Evolutionary conservation across 2,797 vertebrate genomes (phyloP), one percentile per base, ranked within the genome.

Genomic region (Helicolenus hilgendorfi): DNA sequence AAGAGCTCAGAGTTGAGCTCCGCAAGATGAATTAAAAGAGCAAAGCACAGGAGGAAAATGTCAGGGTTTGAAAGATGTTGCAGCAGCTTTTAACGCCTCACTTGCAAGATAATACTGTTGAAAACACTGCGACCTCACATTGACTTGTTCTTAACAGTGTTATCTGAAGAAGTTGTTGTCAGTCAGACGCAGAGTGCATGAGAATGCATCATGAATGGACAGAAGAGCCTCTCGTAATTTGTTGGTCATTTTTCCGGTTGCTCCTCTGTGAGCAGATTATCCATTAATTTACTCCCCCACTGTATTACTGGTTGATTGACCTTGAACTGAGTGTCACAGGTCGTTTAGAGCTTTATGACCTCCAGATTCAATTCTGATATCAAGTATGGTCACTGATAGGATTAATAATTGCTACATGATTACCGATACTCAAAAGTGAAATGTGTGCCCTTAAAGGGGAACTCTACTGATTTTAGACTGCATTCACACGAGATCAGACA

Each of bases 251-350:
- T 26, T 29, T 76, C 38, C 71, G 38, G 72, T 69, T 26, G 27
- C 59, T 49, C 26, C 13, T 70, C 33, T 79, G 58, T 77, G 73
- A 74, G 22, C 33, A 27, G 71, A 45, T 89, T 87, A 70, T 6
- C 85, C 45, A 91, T 94, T 85, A 84, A 93, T 84, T 81, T 9
- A 8, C 18, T 70, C 11, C 24, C 36, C 3, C 41, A 53, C 0
- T 70, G 35, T 49, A 13, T 56, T 53, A 4, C 62, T 60, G 20
- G 58, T 31, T 35, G 53, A 49, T 15, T 79, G 67, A 82, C 84
- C 77, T 78, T 86, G 72, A 72, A 63, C 82, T 9, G 8, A 67
- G 29, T 15, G 53, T 35, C 22, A 22, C 22, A 22, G 20, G 27
- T 62, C 22, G 4, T 53, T 77, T 11, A 77, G 35, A 72, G 70